These are phyloP conservation scores for Furnarius figulus DNA, from an alignment of 2,113 vertebrate genomes.

Conservation along the genomic window DNA sequence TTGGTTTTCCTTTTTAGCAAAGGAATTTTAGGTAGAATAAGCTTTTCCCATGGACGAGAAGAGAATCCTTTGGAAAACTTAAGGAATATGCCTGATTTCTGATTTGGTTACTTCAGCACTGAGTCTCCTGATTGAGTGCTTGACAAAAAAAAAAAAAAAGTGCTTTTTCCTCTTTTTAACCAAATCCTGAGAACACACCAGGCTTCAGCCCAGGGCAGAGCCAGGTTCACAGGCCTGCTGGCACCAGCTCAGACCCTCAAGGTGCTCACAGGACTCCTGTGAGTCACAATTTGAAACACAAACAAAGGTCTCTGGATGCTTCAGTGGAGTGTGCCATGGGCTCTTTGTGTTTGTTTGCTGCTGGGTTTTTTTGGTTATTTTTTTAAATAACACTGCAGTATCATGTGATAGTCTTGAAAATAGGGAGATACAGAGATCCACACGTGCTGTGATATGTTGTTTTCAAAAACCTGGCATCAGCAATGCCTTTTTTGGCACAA, in stretches of 20 bases:
- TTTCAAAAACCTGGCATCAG: background rate
- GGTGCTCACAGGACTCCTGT: background rate
- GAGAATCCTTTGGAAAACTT: background rate
- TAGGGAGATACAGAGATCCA: accelerated
- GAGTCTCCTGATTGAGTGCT: background rate
- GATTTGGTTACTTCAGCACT: background rate
- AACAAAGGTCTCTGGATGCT: background rate
- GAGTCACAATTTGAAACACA: background rate
- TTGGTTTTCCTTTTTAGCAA: background rate
- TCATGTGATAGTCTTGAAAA: background rate
- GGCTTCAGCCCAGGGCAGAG: background rate
- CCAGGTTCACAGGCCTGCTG: background rate
- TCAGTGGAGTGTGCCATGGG: background rate
- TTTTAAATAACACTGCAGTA: background rate
- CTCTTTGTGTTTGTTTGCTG: background rate
- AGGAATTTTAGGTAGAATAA: background rate
- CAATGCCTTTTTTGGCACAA: background rate
- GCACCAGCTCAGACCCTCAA: background rate
- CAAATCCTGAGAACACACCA: background rate
- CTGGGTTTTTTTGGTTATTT: background rate
- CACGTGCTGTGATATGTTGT: background rate
- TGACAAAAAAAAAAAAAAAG: background rate
- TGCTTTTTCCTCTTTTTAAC: background rate
- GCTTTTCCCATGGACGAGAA: background rate
- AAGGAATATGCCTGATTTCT: background rate